Conservation (phyloP, 2,797 vertebrate species). For the Acanthis flammea region DNA sequence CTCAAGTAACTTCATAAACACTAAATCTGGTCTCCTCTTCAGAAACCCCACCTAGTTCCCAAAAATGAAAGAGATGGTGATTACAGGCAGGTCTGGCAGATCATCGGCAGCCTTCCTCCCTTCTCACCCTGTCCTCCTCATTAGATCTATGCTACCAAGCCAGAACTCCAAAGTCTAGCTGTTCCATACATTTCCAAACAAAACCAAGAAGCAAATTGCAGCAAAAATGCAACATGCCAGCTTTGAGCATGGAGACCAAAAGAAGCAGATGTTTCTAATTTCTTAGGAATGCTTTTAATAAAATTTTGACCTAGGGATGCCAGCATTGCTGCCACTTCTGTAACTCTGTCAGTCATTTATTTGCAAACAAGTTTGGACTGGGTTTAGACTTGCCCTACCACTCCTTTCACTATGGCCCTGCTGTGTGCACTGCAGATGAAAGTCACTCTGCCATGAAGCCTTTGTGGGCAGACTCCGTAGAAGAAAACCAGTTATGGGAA, state of each 20-base stretch:
- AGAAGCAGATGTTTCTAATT: background rate
- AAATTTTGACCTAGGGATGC: conserved; percentile 30
- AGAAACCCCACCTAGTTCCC: background rate
- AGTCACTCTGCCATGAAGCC: conserved; percentile 1
- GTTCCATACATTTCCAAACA: background rate
- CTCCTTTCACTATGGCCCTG: background rate
- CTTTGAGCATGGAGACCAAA: background rate
- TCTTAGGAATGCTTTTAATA: conserved; percentile 39
- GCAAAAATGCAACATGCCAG: background rate
- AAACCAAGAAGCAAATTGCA: background rate
- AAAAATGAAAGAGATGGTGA: background rate
- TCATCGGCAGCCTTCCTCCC: background rate
- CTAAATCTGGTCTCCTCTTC: background rate
- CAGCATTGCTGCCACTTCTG: conserved; percentile 21
- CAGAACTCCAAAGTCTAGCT: background rate
- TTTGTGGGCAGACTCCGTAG: background rate
- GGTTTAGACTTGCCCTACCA: conserved; percentile 46
- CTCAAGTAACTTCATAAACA: background rate
- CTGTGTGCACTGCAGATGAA: background rate
- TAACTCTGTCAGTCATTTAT: conserved; percentile 9
- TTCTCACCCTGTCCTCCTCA: background rate
- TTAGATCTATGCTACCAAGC: background rate
- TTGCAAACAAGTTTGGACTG: conserved; percentile 6
- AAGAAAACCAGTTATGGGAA: background rate
- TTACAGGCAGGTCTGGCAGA: background rate